Conservation (phyloP, 2,888 invertebrate species). For the Brenthis hecate region DNA sequence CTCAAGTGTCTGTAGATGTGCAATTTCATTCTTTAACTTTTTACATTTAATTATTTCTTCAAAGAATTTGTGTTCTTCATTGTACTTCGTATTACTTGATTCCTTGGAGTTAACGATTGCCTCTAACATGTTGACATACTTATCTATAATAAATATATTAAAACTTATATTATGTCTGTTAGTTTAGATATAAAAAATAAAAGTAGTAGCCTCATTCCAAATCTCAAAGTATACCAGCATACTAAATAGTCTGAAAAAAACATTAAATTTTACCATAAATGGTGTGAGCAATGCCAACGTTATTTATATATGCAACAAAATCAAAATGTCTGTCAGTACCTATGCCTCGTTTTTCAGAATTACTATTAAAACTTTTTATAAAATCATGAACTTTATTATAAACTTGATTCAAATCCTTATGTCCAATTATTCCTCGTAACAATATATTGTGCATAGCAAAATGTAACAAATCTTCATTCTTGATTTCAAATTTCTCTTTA, state of each 20-base stretch:
- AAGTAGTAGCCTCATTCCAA: not conserved
- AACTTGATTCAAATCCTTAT: conserved; percentile 60
- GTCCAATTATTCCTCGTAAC: conserved; percentile 58
- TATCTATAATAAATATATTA: conserved; percentile 10
- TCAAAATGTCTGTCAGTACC: not conserved
- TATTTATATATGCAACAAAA: too few species aligned
- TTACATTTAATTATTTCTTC: conserved; percentile 54
- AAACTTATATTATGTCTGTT: not conserved
- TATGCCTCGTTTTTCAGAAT: conserved; percentile 1
- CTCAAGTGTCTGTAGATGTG: not conserved
- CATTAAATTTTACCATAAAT: too few species aligned
- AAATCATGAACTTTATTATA: conserved; percentile 41
- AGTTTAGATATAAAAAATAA: conserved; percentile 7
- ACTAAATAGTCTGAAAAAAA: too few species aligned
- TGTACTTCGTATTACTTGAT: conserved; percentile 14
- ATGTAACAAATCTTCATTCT: conserved; percentile 53
- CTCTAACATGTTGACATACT: conserved; percentile 29
- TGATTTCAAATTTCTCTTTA: conserved; percentile 27
- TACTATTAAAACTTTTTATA: conserved; percentile 25
- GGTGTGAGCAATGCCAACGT: too few species aligned
- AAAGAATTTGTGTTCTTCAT: conserved; percentile 49
- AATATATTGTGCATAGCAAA: conserved; percentile 63
- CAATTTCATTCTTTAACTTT: conserved; percentile 46
- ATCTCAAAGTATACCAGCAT: not conserved
- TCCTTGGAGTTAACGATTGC: conserved; percentile 26